These are phyloP conservation scores for Erythrocercus mccallii DNA, from an alignment of 2,113 vertebrate genomes.

Conservation along the genomic window DNA sequence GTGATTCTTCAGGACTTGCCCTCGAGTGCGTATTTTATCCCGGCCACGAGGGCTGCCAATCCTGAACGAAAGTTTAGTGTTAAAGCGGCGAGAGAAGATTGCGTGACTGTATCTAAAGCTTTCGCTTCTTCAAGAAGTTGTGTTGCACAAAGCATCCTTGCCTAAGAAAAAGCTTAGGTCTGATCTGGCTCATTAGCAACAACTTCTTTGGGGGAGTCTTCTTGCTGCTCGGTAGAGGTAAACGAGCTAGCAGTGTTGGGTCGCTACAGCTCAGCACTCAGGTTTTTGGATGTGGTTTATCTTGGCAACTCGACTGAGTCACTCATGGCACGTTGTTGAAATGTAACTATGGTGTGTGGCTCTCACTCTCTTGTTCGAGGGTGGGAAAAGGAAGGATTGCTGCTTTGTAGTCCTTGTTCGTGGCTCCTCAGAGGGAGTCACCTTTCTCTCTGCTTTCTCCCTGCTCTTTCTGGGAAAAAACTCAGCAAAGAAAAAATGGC, in stretches of 20 bases:
- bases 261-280: not conserved
- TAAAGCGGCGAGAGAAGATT: accelerated
- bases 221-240: not conserved
- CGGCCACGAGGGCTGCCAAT: accelerated
- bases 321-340: not conserved
- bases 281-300: not conserved
- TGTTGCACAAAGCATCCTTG: not conserved
- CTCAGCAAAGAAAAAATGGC: not conserved
- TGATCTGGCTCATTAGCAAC: not conserved
- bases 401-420: not conserved
- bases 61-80: accelerated
- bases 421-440: not conserved
- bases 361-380: not conserved
- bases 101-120: not conserved
- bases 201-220: not conserved
- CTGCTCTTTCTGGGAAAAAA: too few relatives aligned
- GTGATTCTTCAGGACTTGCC: not conserved
- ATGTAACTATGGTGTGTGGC: not conserved
- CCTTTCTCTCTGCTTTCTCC: not conserved
- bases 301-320: not conserved
- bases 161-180: too few relatives aligned
- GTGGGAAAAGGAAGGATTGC: not conserved
- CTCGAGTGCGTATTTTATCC: not conserved
- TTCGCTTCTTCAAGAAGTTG: not conserved
- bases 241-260: not conserved